Base-by-base conservation (phyloP, 2,113 vertebrate species). In the Gymnocephalus cernua region DNA sequence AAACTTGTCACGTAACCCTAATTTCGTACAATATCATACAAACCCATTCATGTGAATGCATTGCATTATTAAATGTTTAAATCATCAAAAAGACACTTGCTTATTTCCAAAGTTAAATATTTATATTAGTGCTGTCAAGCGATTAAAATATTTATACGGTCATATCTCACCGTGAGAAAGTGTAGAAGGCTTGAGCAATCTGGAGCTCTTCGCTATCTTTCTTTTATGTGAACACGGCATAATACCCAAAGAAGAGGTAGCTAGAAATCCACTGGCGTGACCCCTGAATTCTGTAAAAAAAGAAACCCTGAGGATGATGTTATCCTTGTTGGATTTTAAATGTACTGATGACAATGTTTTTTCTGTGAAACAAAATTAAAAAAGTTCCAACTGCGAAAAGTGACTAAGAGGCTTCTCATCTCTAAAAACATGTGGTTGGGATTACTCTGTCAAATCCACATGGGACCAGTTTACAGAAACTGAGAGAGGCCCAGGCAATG, bases 371-470 rank as follows among this genome's bases (percentile, higher is more conserved):
- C 38, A 44, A 32, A 35, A 41, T 18, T 32, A 6, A 21, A 65
- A 23, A 53, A n/a, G 4, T 21, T 41, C 35, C 6, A 59, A 53
- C 19, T 61, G 41, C 1, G 50, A 41, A 54, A 6, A 9, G 4
- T 29, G 4, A 25, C 41, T 14, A 10, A 58, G 50, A 67, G 2
- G 10, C 13, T 16, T 72, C 18, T 44, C 45, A 62, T 80, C 27
- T 50, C 25, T 29, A 27, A 23, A 53, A 35, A 65, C 88, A 90
- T 76, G 50, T 87, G 86, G 51, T 56, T 89, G 72, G 44, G 21
- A 70, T 88, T 73, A 4, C 13, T 38, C 19, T 13, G 15, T 25
- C 18, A 44, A 54, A 48, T 69, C 66, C 64, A 66, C 10, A 29
- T 19, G 54, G 61, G 58, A 35, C 0, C 15, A 1, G 18, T 62